Evolutionary conservation across 2,113 vertebrate genomes (phyloP).

Genomic region (Pedionomus torquatus): DNA sequence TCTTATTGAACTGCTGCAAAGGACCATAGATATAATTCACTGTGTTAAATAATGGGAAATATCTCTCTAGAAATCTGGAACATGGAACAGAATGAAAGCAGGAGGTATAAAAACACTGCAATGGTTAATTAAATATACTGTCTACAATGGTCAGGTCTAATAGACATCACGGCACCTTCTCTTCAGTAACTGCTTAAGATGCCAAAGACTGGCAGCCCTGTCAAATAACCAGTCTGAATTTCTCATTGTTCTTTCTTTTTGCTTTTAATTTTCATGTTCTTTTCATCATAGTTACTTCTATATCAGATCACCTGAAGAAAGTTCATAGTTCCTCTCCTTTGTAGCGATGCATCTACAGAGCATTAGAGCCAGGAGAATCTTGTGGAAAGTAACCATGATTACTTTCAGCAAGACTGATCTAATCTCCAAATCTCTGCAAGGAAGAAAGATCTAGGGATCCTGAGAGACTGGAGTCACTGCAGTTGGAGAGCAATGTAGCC

Average conservation of each 20-base stretch:
- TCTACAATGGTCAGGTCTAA: neutral
- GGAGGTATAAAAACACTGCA: neutral
- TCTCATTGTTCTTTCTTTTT: neutral
- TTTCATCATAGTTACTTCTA: neutral
- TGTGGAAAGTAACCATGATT: neutral
- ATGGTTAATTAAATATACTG: neutral
- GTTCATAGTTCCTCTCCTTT: neutral
- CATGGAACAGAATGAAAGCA: neutral
- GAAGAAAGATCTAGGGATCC: neutral
- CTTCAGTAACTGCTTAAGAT: neutral
- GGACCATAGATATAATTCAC: neutral
- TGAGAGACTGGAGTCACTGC: neutral
- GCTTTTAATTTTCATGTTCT: neutral
- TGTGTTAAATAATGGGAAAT: conserved; percentile 21
- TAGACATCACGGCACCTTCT: neutral
- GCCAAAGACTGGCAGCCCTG: neutral
- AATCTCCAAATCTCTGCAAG: neutral
- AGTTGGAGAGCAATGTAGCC: neutral
- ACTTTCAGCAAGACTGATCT: neutral
- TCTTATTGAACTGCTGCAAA: neutral
- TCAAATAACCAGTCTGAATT: neutral
- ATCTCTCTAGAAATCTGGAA: conserved; percentile 33
- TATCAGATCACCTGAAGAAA: neutral
- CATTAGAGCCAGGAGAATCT: neutral
- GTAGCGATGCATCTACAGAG: neutral